Percentiles rank a stretch among this genome's conserved stretches.
Conservation (phyloP, 2,113 vertebrate genomes). For the Mastomys coucha region DNA sequence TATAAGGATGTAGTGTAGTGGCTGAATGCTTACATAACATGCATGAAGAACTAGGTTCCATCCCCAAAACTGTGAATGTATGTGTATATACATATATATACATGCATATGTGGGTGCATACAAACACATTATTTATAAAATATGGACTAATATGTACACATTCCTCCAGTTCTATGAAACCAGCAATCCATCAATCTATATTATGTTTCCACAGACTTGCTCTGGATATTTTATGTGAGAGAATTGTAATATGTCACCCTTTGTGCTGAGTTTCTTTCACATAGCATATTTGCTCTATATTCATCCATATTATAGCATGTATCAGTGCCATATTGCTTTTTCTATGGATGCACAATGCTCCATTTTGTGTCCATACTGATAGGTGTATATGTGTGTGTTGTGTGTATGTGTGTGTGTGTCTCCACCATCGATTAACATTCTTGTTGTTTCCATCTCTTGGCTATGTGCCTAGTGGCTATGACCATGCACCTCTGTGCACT, state of each 20-base stretch:
- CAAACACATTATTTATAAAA: neutral
- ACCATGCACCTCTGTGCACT: neutral
- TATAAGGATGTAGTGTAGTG: neutral
- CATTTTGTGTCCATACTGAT: neutral
- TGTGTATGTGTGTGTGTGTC: neutral
- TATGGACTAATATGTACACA: neutral
- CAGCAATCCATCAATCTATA: neutral
- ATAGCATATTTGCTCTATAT: neutral
- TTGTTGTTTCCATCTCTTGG: neutral
- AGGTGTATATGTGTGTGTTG: neutral
- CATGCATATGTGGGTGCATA: neutral
- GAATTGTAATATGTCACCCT: neutral
- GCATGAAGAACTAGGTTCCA: neutral
- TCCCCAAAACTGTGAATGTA: neutral
- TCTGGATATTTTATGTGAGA: neutral
- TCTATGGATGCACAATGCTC: neutral
- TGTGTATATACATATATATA: neutral
- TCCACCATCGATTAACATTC: neutral
- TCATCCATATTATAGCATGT: neutral
- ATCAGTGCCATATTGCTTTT: neutral
- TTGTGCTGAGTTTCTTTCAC: neutral
- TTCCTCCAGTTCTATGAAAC: neutral
- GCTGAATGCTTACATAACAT: neutral
- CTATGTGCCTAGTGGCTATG: neutral
- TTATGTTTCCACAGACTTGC: neutral